Conservation (phyloP, 2,888 invertebrate genomes). For the Caenorhabditis wallacei region DNA sequence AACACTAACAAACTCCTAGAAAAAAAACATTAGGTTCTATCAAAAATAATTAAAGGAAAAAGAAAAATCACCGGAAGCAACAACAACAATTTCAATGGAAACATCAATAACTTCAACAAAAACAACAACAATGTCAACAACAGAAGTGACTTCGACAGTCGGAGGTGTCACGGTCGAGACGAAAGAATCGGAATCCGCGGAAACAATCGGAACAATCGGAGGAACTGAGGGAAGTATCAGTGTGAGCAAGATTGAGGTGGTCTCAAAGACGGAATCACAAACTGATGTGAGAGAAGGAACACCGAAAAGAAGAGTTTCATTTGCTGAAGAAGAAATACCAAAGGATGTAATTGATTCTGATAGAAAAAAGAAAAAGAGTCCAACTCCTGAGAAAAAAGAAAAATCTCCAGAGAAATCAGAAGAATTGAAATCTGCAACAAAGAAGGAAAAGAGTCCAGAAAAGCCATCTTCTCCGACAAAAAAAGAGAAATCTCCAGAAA, state of each 20-base stretch:
- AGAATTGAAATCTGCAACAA: slow-evolving; percentile 7
- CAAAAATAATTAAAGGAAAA: slow-evolving; percentile 46
- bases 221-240: slow-evolving; percentile 48
- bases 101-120: slow-evolving; percentile 52
- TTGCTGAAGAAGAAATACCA: slow-evolving; percentile 57
- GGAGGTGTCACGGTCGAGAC: slow-evolving; percentile 57
- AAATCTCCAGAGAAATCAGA: slow-evolving; percentile 37
- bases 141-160: slow-evolving; percentile 48
- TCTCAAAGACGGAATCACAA: slow-evolving; percentile 59
- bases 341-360: slow-evolving; percentile 53
- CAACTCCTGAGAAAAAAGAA: slow-evolving; percentile 41
- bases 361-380: slow-evolving; percentile 47
- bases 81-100: slow-evolving; percentile 55
- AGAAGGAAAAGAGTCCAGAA: slow-evolving; percentile 16
- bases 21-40: slow-evolving; percentile 19
- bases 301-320: slow-evolving; percentile 60
- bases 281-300: slow-evolving; percentile 46
- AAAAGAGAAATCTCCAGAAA: slow-evolving; percentile 31
- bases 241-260: slow-evolving; percentile 58
- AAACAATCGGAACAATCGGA: slow-evolving; percentile 16
- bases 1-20: neutral
- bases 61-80: slow-evolving; percentile 43
- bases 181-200: slow-evolving; percentile 47
- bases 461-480: slow-evolving; percentile 23
- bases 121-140: slow-evolving; percentile 52